A percentile compares a stretch with the other conserved stretches of the same genome.
These are phyloP conservation scores for Pecten maximus DNA, from an alignment of 2,888 invertebrate species.

Conservation along the genomic window DNA sequence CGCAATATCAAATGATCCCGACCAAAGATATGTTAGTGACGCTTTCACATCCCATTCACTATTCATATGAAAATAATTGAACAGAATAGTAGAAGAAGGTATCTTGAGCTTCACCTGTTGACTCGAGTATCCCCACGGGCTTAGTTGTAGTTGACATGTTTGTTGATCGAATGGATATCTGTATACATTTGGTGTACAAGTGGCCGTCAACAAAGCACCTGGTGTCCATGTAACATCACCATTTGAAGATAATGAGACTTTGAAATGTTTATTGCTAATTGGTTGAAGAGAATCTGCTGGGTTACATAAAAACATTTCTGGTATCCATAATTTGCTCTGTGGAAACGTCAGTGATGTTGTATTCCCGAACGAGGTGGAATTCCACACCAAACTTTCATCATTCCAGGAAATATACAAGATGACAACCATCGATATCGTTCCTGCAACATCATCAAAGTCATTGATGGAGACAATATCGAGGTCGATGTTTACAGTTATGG, in stretches of 20 bases:
- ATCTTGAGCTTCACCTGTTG: slow-evolving; percentile 33
- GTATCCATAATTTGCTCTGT: slow-evolving; percentile 51
- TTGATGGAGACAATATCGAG: neutral
- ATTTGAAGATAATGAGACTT: slow-evolving; percentile 37
- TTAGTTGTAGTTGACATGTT: slow-evolving; percentile 46
- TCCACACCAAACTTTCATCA: neutral
- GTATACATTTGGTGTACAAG: slow-evolving; percentile 54
- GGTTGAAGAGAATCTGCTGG: slow-evolving; percentile 39
- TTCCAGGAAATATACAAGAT: neutral
- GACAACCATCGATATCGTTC: neutral
- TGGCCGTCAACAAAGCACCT: slow-evolving; percentile 43
- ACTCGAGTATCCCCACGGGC: neutral
- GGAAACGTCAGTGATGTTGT: neutral
- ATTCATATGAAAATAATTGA: slow-evolving; percentile 38
- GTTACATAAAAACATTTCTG: slow-evolving; percentile 50
- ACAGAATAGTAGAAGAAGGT: neutral
- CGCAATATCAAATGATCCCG: neutral
- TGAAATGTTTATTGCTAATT: slow-evolving; percentile 38
- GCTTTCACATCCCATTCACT: slow-evolving; percentile 51
- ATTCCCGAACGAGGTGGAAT: neutral
- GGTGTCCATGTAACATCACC: slow-evolving; percentile 49
- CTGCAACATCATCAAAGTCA: neutral
- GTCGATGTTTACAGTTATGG: neutral
- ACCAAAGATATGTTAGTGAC: neutral
- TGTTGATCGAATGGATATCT: slow-evolving; percentile 59